phyloP scores from a whole-genome alignment of 1,140 invertebrate genomes.

The Microplitis mediator region DNA sequence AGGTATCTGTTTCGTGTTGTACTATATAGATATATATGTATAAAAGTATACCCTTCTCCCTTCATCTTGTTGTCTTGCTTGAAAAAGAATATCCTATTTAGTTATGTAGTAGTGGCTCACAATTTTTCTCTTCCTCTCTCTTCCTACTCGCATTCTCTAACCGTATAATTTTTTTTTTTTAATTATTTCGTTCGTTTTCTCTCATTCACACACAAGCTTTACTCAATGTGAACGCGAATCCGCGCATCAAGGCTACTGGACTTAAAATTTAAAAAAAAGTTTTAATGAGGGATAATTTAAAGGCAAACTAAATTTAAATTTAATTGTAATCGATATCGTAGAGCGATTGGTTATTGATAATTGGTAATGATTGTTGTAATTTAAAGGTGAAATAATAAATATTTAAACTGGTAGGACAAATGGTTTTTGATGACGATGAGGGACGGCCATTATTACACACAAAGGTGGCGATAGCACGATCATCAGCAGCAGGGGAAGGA shows the following conservation, averaged over 20 bases:
- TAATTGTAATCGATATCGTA: no score
- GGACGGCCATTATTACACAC: neutral
- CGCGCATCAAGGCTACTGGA: no score
- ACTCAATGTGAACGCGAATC: no score
- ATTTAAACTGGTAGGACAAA: no score
- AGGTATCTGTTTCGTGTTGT: conserved; percentile 31
- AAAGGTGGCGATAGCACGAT: neutral
- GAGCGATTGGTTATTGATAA: no score
- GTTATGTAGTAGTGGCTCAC: conserved; percentile 1
- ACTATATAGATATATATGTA: neutral
- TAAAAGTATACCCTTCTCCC: conserved; percentile 27
- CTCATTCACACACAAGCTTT: conserved; percentile 6
- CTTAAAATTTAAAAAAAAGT: no score
- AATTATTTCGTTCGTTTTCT: neutral
- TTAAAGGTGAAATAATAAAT: no score
- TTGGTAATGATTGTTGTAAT: no score
- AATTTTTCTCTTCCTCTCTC: conserved; percentile 20
- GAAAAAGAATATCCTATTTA: neutral
- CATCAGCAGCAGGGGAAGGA: neutral
- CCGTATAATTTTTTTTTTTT: neutral
- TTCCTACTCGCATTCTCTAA: conserved; percentile 10
- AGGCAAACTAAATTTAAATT: no score
- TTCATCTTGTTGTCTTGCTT: conserved; percentile 22
- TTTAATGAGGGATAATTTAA: no score
- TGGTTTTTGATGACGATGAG: neutral